phyloP scores from a whole-genome alignment of 2,797 vertebrate genomes.

The Silurus lanzhouensis region DNA sequence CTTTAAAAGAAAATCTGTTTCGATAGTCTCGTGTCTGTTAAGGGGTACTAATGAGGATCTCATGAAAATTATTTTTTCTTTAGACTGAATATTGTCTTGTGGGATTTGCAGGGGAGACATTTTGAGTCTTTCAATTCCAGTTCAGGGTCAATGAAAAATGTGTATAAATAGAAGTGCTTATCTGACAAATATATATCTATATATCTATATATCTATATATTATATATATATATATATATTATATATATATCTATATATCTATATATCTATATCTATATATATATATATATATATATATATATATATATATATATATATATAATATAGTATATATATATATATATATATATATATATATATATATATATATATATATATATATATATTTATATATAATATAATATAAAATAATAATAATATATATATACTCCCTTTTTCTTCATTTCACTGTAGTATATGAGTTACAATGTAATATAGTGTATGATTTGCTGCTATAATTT shows the following conservation, averaged over 20 bases:
- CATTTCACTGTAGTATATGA: too few relatives aligned
- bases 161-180: background rate
- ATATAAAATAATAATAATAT: background rate
- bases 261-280: background rate
- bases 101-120: constrained; percentile 1
- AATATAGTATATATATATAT: too few relatives aligned
- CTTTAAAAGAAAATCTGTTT: constrained; percentile 57
- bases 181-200: background rate
- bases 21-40: constrained; percentile 32
- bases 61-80: constrained; percentile 29
- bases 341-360: too few relatives aligned
- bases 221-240: too few relatives aligned
- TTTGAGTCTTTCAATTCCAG: background rate
- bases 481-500: background rate
- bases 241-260: too few relatives aligned
- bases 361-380: too few relatives aligned
- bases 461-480: too few relatives aligned
- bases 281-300: too few relatives aligned
- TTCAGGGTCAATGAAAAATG: constrained; percentile 1
- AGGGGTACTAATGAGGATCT: constrained; percentile 16
- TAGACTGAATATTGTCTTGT: constrained; percentile 35
- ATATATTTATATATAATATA: background rate
- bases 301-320: background rate
- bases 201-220: background rate
- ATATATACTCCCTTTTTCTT: too few relatives aligned